phyloP scores from a whole-genome alignment of 2,888 invertebrate genomes.

The Iselma pallidipennis region DNA sequence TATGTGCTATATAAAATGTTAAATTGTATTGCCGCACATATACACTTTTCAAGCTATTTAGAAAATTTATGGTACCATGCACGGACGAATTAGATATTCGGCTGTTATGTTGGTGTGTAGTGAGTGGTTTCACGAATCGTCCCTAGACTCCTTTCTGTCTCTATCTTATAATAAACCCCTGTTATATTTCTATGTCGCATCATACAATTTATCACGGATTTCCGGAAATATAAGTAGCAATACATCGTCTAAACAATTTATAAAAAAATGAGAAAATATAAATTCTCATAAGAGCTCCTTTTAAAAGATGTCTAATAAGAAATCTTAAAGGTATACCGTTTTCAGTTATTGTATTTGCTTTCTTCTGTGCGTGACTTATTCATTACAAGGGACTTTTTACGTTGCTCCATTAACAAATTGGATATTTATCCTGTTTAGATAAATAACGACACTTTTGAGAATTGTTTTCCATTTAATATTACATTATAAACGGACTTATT shows the following conservation, averaged over 20 bases:
- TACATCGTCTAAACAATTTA: background rate
- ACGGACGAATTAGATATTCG: constrained; percentile 34
- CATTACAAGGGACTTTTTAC: background rate
- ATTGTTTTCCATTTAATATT: background rate
- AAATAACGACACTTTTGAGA: background rate
- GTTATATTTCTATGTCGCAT: constrained; percentile 20
- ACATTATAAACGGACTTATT: no score
- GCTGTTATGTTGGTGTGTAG: background rate
- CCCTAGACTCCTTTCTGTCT: background rate
- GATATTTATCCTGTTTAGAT: background rate
- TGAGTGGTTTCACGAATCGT: constrained; percentile 5
- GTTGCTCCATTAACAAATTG: background rate
- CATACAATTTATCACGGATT: constrained; percentile 28
- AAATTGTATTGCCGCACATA: constrained; percentile 3
- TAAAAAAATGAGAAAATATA: background rate
- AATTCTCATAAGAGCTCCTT: background rate
- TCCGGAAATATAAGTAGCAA: constrained; percentile 22
- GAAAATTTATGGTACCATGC: constrained; percentile 34
- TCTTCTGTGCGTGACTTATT: background rate
- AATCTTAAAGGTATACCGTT: background rate
- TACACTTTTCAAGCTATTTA: constrained; percentile 32
- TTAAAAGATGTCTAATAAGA: no score
- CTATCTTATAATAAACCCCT: constrained; percentile 24
- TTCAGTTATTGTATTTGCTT: background rate
- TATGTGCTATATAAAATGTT: background rate